These are phyloP conservation scores for Unio delphinus DNA, from an alignment of 2,888 invertebrate species.

Conservation along the genomic window DNA sequence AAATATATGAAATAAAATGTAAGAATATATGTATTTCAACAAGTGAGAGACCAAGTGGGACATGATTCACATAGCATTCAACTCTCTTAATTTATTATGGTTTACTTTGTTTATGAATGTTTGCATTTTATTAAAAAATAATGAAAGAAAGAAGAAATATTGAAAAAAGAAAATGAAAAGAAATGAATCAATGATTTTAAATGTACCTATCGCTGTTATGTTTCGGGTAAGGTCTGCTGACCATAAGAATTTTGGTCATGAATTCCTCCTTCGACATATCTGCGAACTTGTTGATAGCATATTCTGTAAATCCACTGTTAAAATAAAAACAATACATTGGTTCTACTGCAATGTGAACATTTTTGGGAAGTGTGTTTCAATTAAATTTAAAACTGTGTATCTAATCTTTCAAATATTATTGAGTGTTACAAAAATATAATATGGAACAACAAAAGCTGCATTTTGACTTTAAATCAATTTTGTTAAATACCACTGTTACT, in stretches of 20 bases:
- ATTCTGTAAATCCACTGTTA: constrained; percentile 48
- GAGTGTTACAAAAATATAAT: neutral
- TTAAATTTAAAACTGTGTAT: neutral
- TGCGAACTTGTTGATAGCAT: constrained; percentile 59
- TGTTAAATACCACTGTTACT: no score
- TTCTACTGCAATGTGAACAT: no score
- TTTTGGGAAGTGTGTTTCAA: no score
- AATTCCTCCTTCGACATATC: constrained; percentile 59
- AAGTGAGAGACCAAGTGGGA: no score
- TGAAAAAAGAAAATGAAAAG: neutral
- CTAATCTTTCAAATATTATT: neutral
- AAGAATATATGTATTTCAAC: no score
- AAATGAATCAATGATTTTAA: neutral
- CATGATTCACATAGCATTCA: no score
- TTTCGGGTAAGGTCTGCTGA: constrained; percentile 36
- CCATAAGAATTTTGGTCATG: constrained; percentile 49
- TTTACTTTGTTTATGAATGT: no score
- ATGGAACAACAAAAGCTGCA: neutral
- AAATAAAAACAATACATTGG: neutral
- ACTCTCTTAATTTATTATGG: no score
- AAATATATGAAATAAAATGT: no score
- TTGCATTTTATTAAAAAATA: no score
- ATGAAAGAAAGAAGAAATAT: no score
- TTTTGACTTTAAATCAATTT: neutral
- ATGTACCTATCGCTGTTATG: constrained; percentile 43